Conservation (phyloP, 2,797 vertebrate species). For the Tragopan temminckii region DNA sequence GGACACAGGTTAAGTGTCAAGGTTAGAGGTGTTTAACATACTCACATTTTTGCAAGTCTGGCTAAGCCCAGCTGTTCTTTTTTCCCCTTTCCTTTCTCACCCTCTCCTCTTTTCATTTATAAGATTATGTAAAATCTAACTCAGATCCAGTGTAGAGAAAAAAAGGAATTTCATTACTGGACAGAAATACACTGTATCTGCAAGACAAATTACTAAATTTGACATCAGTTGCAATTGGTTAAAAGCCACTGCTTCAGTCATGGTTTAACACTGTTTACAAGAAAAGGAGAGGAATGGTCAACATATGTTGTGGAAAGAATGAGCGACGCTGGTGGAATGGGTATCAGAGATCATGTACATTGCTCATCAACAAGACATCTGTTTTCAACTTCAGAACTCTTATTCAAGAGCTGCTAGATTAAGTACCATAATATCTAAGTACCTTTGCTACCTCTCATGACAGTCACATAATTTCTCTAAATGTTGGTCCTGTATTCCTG, state of each 20-base stretch:
- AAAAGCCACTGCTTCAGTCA: neutral
- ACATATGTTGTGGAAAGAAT: conserved; percentile 59
- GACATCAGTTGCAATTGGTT: neutral
- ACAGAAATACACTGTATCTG: neutral
- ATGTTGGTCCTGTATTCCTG: neutral
- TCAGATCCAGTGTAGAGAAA: neutral
- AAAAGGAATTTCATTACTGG: neutral
- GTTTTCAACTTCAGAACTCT: conserved; percentile 45
- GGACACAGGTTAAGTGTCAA: neutral
- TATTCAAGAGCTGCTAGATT: neutral
- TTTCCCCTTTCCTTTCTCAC: neutral
- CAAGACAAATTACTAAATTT: neutral
- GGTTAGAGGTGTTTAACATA: neutral
- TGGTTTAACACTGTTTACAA: conserved; percentile 49
- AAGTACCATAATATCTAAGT: neutral
- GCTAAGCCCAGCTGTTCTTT: neutral
- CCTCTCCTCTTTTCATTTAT: neutral
- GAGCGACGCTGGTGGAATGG: conserved; percentile 43
- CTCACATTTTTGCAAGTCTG: neutral
- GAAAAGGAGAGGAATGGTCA: conserved; percentile 59
- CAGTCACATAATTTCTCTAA: neutral
- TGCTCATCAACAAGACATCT: conserved; percentile 29
- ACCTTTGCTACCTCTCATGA: neutral
- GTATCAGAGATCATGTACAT: conserved; percentile 23
- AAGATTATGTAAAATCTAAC: neutral